Evolutionary conservation across 2,797 vertebrate species (phyloP), one percentile per base, ranked within the genome.

Genomic region (Galago senegalensis): DNA sequence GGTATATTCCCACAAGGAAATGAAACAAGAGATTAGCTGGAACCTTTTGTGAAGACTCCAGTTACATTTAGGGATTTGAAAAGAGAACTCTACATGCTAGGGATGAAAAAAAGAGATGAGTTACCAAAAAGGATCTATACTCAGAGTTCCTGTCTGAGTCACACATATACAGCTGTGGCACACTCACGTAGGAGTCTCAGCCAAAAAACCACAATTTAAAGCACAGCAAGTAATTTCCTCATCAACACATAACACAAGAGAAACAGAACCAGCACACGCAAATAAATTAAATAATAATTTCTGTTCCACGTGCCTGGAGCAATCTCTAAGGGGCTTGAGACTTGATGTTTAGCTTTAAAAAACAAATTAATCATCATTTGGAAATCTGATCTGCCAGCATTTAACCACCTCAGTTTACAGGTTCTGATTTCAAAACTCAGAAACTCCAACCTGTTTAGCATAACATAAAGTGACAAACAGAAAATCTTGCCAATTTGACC

Each of bases 341-440:
- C n/a, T 67, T 89, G 16, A 79, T 86, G 69, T 7, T 92, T 58
- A 70, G 60, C 11, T 93, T 88, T 8, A 70, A 94, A 87, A 60
- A 80, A 49, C 12, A 76, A 85, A 95, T 3, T 34, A 25, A 81
- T 34, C 46, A 81, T 10, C 70, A 87, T 63, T 88, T 70, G 85
- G 70, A 83, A 81, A 93, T 77, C 16, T 73, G 8, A 82, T 43
- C 82, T 72, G 46, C 27, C 84, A 93, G 75, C 37, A 95, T 58
- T 43, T 93, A 63, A 85, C 72, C 70, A 77, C 83, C 53, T 93
- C 40, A 82, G 93, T 80, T 69, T 46, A 63, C 17, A 67, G 84
- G 49, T 49, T 77, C 86, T 93, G n/a, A 79, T 94, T 96, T 85
- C 70, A 89, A 94, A 95, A 89, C 65, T 10, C 40, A 60, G 77